These are phyloP conservation scores for Sardinella longiceps DNA, from an alignment of 2,797 vertebrate genomes.

Conservation along the genomic window DNA sequence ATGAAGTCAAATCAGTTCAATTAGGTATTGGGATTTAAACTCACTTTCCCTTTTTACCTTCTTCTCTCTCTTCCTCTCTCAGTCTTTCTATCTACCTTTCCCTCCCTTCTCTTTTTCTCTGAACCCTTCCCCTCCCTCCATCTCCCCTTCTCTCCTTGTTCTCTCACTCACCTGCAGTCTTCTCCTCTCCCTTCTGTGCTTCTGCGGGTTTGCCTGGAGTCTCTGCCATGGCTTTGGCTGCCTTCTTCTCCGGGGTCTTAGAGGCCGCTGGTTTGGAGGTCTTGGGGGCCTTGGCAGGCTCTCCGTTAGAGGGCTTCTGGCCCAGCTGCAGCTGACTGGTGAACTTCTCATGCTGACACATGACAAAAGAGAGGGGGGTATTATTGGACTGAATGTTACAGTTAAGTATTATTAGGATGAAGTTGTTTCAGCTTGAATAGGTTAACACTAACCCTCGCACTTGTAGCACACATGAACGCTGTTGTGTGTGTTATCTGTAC, in stretches of 20 bases:
- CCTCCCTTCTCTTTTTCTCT: not conserved
- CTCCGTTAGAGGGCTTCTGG: slow-evolving; percentile 83
- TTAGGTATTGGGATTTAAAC: no score
- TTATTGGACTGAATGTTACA: not conserved
- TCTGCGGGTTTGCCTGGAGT: slow-evolving; percentile 74
- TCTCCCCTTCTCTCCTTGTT: not conserved
- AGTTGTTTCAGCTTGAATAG: no score
- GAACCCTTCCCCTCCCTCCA: not conserved
- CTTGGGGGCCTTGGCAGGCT: slow-evolving; percentile 76
- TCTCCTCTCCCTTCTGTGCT: slow-evolving; percentile 83
- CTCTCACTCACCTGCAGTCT: slow-evolving; percentile 77
- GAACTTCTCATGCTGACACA: slow-evolving; percentile 93
- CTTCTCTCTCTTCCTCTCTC: not conserved
- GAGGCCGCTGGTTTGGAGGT: slow-evolving; percentile 57
- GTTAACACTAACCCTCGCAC: no score
- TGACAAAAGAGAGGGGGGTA: not conserved
- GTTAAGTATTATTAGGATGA: no score
- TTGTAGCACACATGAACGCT: not conserved
- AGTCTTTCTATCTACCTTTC: not conserved
- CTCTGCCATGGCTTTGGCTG: slow-evolving; percentile 61
- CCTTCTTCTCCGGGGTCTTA: slow-evolving; percentile 61
- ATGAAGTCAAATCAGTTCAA: no score
- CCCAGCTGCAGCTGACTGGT: slow-evolving; percentile 94
- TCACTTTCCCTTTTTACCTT: no score
- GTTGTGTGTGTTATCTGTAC: not conserved